A percentile compares a stretch with the other conserved stretches of the same genome.
Conservation (phyloP, 2,888 invertebrate genomes). For the Scaeva pyrastri region DNA sequence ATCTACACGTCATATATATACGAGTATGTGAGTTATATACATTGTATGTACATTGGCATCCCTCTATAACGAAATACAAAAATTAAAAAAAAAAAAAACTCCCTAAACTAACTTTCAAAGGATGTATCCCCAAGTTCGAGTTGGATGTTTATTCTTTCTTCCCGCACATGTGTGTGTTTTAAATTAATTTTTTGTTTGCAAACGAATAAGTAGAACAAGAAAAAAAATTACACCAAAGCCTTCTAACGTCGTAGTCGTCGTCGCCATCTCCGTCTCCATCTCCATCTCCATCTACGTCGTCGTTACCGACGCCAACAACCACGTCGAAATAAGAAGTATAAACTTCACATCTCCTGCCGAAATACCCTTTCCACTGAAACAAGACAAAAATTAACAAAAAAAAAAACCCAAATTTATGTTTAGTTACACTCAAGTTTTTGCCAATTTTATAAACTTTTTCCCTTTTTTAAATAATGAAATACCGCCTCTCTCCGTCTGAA, state of each 20-base stretch:
- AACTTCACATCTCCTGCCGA: conserved; percentile 53
- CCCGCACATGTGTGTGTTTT: conserved; percentile 74
- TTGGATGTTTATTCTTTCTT: conserved; percentile 72
- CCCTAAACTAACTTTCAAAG: conserved; percentile 64
- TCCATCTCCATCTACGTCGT: neutral
- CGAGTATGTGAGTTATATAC: conserved; percentile 10
- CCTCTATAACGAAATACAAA: conserved; percentile 24
- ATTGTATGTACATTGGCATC: conserved; percentile 43
- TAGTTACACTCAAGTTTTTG: conserved; percentile 75
- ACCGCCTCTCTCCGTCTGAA: conserved; percentile 74
- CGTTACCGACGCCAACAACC: too few relatives aligned
- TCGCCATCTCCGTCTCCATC: neutral
- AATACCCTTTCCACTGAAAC: neutral
- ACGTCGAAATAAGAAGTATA: conserved; percentile 71
- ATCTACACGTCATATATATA: conserved; percentile 61
- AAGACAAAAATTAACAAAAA: neutral
- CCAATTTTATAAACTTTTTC: conserved; percentile 81
- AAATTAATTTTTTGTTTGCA: conserved; percentile 75
- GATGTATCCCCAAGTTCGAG: conserved; percentile 61
- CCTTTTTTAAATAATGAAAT: conserved; percentile 82
- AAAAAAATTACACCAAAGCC: conserved; percentile 56
- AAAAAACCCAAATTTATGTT: conserved; percentile 70
- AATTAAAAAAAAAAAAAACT: conserved; percentile 29
- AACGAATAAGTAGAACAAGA: conserved; percentile 66
- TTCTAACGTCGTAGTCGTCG: conserved; percentile 60